These are phyloP conservation scores for Drosophila ambigua DNA, from an alignment of 1,140 invertebrate genomes.

Conservation along the genomic window DNA sequence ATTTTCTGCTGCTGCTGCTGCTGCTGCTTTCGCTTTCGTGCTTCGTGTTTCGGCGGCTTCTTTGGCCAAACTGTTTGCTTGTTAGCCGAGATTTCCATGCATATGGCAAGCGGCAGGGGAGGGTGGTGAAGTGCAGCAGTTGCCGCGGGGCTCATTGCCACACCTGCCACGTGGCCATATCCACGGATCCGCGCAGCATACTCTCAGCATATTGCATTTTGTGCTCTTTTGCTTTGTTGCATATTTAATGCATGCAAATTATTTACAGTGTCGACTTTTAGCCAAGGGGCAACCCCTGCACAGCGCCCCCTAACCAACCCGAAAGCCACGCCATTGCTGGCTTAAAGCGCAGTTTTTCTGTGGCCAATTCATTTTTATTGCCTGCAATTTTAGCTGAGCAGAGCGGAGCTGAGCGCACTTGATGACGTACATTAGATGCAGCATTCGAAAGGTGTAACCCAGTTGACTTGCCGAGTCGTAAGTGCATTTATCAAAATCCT, in stretches of 20 bases:
- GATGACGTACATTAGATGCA: background rate
- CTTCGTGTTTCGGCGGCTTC: conserved; percentile 33
- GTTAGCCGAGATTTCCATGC: conserved; percentile 73
- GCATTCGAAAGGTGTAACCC: conserved; percentile 26
- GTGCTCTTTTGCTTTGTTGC: conserved; percentile 60
- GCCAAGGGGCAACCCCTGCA: conserved; percentile 17
- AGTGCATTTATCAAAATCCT: conserved; percentile 76
- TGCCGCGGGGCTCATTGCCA: conserved; percentile 61
- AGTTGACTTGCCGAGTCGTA: conserved; percentile 51
- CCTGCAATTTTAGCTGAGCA: conserved; percentile 33
- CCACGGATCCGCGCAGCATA: conserved; percentile 43
- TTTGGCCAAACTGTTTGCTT: conserved; percentile 54
- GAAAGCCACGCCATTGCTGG: background rate
- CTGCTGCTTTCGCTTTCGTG: background rate
- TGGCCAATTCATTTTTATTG: conserved; percentile 58
- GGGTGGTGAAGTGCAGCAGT: background rate
- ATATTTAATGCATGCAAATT: conserved; percentile 78
- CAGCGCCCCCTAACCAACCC: no score
- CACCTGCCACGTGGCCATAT: conserved; percentile 23
- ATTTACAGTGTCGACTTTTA: conserved; percentile 65
- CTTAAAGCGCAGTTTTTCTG: conserved; percentile 43
- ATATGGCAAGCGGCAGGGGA: conserved; percentile 43
- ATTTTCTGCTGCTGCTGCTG: conserved; percentile 18
- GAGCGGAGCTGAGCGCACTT: conserved; percentile 3
- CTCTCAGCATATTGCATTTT: conserved; percentile 66